Evolutionary conservation across 2,113 vertebrate genomes (phyloP).

Genomic region (Pseudonaja textilis): DNA sequence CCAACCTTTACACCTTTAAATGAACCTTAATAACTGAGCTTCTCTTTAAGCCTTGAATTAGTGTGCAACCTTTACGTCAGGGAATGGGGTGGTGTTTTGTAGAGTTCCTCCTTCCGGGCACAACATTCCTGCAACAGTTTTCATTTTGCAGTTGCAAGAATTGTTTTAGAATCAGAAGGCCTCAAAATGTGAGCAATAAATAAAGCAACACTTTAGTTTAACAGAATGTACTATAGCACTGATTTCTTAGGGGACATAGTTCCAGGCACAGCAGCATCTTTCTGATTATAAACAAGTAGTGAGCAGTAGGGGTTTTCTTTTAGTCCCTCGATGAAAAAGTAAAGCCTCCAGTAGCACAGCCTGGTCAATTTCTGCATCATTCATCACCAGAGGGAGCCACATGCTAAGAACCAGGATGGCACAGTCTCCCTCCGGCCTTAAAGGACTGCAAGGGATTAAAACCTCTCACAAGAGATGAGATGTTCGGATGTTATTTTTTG

Average conservation of each 20-base stretch:
- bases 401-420: not conserved
- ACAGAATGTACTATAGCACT: accelerated
- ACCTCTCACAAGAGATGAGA: not conserved
- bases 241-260: not conserved
- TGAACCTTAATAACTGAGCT: not conserved
- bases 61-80: not conserved
- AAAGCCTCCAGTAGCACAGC: not conserved
- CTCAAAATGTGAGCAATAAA: not conserved
- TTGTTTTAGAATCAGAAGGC: not conserved
- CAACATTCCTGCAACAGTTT: not conserved
- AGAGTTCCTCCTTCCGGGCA: not conserved
- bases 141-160: not conserved
- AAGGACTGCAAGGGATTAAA: not conserved
- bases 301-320: not conserved
- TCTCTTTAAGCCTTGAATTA: not conserved
- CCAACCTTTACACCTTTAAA: not conserved
- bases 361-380: accelerated
- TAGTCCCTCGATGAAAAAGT: not conserved
- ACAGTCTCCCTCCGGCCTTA: not conserved
- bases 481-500: not conserved
- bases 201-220: not conserved
- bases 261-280: not conserved
- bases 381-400: not conserved
- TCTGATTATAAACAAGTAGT: not conserved
- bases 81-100: not conserved